These are phyloP conservation scores for Cephus sareptanus DNA, from an alignment of 2,888 invertebrate genomes.

Conservation along the genomic window DNA sequence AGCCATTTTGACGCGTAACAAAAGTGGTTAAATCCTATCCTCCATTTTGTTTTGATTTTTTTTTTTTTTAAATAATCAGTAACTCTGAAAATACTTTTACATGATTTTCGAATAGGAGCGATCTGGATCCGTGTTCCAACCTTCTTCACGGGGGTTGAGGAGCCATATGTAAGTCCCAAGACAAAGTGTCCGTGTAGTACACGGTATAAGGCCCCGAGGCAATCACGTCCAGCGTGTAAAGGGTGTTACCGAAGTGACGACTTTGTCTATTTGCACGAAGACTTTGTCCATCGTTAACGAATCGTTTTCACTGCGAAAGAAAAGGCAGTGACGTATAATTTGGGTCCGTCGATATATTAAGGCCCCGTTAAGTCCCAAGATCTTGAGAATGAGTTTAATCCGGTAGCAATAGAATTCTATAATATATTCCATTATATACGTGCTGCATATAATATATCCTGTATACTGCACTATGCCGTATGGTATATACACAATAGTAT, in stretches of 20 bases:
- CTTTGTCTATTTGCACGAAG: background rate
- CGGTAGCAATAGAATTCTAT: background rate
- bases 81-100: constrained; percentile 9
- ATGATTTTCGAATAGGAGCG: background rate
- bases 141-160: background rate
- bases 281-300: background rate
- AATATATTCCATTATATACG: background rate
- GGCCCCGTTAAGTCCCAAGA: background rate
- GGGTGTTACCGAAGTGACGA: background rate
- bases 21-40: background rate
- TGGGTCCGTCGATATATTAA: background rate
- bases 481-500: background rate
- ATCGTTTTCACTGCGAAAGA: background rate
- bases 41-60: background rate
- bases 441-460: background rate
- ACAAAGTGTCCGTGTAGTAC: constrained; percentile 2
- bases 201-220: background rate
- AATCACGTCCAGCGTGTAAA: background rate
- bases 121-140: background rate
- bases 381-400: background rate
- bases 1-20: background rate
- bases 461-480: background rate
- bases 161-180: background rate
- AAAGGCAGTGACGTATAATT: background rate
- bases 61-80: constrained; percentile 12